Evolutionary conservation across 2,888 invertebrate genomes (phyloP).

Genomic region (Epinotia demarniana): DNA sequence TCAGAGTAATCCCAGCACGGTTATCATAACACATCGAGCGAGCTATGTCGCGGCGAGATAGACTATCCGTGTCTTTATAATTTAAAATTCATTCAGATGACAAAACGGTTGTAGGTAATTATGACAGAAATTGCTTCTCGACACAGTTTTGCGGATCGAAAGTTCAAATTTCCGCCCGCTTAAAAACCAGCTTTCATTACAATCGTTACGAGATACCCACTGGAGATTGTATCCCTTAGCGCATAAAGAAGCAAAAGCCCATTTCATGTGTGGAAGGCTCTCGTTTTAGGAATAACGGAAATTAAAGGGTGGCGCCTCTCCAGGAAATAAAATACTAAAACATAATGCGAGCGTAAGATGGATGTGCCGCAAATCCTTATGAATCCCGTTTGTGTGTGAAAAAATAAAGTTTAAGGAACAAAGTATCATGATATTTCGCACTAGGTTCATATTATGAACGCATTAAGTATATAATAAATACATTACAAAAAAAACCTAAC

Average conservation of each 20-base stretch:
- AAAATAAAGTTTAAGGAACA: not conserved
- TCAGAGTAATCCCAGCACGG: too few species aligned
- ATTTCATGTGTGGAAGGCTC: slow-evolving; percentile 28
- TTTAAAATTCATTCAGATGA: too few species aligned
- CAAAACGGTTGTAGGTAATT: not conserved
- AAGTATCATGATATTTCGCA: too few species aligned
- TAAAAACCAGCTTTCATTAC: not conserved
- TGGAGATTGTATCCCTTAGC: slow-evolving; percentile 9
- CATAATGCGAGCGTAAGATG: slow-evolving; percentile 31
- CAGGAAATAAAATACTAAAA: slow-evolving; percentile 46
- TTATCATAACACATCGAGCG: too few species aligned
- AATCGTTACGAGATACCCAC: slow-evolving; percentile 2
- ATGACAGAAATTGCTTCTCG: not conserved
- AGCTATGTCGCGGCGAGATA: too few species aligned
- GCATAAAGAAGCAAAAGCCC: slow-evolving; percentile 32
- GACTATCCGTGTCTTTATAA: too few species aligned
- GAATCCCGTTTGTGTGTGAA: slow-evolving; percentile 16
- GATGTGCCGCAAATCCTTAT: slow-evolving; percentile 21
- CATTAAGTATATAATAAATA: not conserved
- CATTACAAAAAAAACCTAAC: too few species aligned
- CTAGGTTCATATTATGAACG: not conserved
- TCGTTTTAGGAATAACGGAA: slow-evolving; percentile 42
- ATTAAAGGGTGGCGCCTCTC: slow-evolving; percentile 27
- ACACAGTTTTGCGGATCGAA: not conserved
- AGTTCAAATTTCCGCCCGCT: slow-evolving; percentile 19